phyloP scores from a whole-genome alignment of 2,113 vertebrate species.

The Chascanopsetta lugubris region DNA sequence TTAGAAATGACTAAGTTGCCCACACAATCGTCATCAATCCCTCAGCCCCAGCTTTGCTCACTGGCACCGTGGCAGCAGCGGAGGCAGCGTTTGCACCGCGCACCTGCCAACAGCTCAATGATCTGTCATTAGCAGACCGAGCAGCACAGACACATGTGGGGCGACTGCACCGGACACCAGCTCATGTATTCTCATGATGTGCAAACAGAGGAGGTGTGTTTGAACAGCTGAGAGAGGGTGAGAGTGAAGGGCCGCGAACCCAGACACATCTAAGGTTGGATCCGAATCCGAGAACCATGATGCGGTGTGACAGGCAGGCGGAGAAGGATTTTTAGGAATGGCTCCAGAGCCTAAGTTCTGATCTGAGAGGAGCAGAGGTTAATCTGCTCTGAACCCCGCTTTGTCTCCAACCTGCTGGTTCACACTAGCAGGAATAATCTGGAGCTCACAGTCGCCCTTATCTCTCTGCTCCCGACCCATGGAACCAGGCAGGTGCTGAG shows the following conservation, averaged over 20 bases:
- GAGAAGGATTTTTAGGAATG: neutral
- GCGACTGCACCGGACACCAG: constrained; percentile 85
- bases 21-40: constrained; percentile 1
- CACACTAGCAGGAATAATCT: constrained; percentile 49
- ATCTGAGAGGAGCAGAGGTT: constrained; percentile 30
- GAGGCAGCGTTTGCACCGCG: constrained; percentile 19
- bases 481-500: constrained; percentile 43
- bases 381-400: constrained; percentile 37
- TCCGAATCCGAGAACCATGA: constrained; percentile 2
- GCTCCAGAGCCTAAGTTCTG: neutral
- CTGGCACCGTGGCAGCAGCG: constrained; percentile 23
- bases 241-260: constrained; percentile 12
- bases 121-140: constrained; percentile 88
- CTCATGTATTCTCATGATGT: constrained; percentile 87
- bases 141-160: constrained; percentile 75
- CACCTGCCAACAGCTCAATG: constrained; percentile 87
- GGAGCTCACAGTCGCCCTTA: constrained; percentile 25
- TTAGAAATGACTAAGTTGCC: too few relatives aligned
- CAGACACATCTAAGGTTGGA: constrained; percentile 15
- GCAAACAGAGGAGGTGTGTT: constrained; percentile 86
- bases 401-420: constrained; percentile 31
- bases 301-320: neutral
- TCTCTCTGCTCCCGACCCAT: constrained; percentile 12
- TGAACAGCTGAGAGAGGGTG: constrained; percentile 83
- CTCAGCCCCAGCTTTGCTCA: neutral